These are phyloP conservation scores for Rattus rattus DNA, from an alignment of 2,113 vertebrate species.

Conservation along the genomic window DNA sequence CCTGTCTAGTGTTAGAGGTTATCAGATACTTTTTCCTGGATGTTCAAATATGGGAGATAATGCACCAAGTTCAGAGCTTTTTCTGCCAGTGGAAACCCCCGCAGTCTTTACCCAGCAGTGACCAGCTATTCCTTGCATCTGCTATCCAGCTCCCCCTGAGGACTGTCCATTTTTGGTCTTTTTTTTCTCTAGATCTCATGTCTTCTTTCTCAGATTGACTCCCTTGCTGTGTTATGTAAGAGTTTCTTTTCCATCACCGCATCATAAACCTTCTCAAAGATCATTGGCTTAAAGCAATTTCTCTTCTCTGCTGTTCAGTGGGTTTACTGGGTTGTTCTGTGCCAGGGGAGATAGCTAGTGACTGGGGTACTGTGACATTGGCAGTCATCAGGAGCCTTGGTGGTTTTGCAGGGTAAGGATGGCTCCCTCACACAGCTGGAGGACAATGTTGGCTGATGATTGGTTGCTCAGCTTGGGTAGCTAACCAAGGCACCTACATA, in stretches of 20 bases:
- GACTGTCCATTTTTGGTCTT: not conserved
- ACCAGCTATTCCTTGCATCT: not conserved
- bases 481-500: fast-evolving
- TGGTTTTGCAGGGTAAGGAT: not conserved
- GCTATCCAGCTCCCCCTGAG: fast-evolving
- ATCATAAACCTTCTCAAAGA: not conserved
- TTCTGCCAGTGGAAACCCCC: not conserved
- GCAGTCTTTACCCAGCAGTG: not conserved
- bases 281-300: not conserved
- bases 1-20: not conserved
- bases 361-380: not conserved
- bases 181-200: not conserved
- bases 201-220: not conserved
- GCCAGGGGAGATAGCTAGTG: not conserved
- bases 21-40: not conserved
- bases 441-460: not conserved
- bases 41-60: not conserved
- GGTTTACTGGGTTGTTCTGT: not conserved
- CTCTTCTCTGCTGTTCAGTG: not conserved
- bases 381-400: not conserved
- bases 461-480: not conserved
- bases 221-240: not conserved
- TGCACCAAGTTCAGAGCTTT: not conserved
- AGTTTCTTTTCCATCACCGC: not conserved
- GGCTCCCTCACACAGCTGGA: not conserved